A percentile compares a stretch with the other conserved stretches of the same genome.
Conservation (phyloP, 2,113 vertebrate species). For the Neoarius graeffei region DNA sequence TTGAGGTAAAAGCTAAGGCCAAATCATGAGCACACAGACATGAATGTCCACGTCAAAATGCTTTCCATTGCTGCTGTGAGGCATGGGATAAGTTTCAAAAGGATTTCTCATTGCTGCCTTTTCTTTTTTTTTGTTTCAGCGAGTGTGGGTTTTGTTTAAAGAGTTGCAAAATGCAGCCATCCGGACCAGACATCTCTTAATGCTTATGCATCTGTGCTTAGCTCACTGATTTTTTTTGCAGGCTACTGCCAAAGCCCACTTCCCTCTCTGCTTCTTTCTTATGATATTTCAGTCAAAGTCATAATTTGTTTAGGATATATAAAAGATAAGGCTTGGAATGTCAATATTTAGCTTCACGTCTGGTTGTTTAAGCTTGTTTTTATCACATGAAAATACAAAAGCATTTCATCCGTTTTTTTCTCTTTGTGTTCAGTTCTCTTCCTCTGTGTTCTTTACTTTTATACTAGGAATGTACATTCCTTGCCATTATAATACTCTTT, state of each 20-base stretch:
- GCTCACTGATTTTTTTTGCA: conserved; percentile 53
- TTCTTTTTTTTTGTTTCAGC: not conserved
- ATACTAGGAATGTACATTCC: not conserved
- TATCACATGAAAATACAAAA: conserved; percentile 34
- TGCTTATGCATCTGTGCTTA: conserved; percentile 56
- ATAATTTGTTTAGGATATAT: conserved; percentile 44
- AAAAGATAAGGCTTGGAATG: conserved; percentile 44
- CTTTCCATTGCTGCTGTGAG: conserved; percentile 19
- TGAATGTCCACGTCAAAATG: conserved; percentile 33
- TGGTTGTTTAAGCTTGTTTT: conserved; percentile 42
- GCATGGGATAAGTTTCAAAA: conserved; percentile 43
- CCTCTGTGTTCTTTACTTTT: not conserved
- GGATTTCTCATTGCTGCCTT: not conserved
- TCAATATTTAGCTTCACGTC: conserved; percentile 19
- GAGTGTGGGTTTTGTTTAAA: conserved; percentile 51
- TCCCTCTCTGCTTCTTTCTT: conserved; percentile 19
- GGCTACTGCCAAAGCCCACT: conserved; percentile 45
- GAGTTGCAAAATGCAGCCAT: conserved; percentile 64
- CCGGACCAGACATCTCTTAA: conserved; percentile 46
- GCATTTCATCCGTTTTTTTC: not conserved
- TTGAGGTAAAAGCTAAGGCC: conserved; percentile 46
- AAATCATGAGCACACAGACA: conserved; percentile 38
- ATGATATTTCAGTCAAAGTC: conserved; percentile 40
- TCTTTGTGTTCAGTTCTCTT: not conserved
- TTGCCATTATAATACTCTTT: not conserved